These are phyloP conservation scores for Neotoma lepida DNA, from an alignment of 2,113 vertebrate species.

Conservation along the genomic window DNA sequence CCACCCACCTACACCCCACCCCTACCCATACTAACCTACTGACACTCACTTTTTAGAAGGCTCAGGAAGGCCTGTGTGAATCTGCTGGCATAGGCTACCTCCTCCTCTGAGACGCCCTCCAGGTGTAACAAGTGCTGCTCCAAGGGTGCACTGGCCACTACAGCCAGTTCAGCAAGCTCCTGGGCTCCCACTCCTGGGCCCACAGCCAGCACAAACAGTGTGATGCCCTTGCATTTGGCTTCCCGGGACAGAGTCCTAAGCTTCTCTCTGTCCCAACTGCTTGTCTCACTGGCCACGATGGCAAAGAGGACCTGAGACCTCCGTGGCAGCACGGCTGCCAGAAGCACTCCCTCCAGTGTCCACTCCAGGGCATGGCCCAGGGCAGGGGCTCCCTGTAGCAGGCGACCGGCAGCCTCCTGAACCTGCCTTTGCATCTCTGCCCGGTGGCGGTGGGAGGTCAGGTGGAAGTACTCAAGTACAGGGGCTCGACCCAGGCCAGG, in stretches of 20 bases:
- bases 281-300: slow-evolving; percentile 87
- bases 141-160: slow-evolving; percentile 84
- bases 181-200: slow-evolving; percentile 78
- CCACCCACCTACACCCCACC: neutral
- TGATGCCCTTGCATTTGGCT: slow-evolving; percentile 90
- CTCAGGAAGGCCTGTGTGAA: slow-evolving; percentile 89
- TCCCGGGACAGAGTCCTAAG: slow-evolving; percentile 83
- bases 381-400: slow-evolving; percentile 82
- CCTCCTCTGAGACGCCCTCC: slow-evolving; percentile 69
- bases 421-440: slow-evolving; percentile 87
- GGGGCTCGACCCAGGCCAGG: slow-evolving; percentile 64
- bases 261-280: slow-evolving; percentile 83
- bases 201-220: slow-evolving; percentile 87
- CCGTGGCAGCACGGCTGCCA: slow-evolving; percentile 77
- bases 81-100: slow-evolving; percentile 85
- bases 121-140: slow-evolving; percentile 89
- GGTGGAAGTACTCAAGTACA: slow-evolving; percentile 85
- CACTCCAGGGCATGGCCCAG: slow-evolving; percentile 88
- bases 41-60: slow-evolving; percentile 88
- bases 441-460: slow-evolving; percentile 80
- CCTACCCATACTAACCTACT: too few species aligned
- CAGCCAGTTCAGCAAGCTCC: slow-evolving; percentile 85
- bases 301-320: slow-evolving; percentile 84
- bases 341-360: slow-evolving; percentile 84
- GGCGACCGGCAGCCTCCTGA: slow-evolving; percentile 71